Evolutionary conservation across 2,888 invertebrate genomes (phyloP).

Genomic region (Chironomus tentans): DNA sequence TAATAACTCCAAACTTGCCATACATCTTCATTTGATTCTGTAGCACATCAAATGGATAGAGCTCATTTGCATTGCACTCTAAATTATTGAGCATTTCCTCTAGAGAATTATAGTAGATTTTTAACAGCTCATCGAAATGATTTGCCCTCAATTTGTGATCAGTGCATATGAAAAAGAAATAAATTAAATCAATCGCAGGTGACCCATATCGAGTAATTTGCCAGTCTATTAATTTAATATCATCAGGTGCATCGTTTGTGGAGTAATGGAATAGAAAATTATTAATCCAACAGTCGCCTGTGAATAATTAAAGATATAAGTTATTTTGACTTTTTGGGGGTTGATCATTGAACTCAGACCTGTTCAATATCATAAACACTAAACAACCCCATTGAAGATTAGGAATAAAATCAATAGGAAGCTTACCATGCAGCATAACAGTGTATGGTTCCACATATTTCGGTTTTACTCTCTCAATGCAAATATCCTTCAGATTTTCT

Average conservation of each 20-base stretch:
- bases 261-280: constrained; percentile 14
- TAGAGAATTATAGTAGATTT: constrained; percentile 28
- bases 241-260: constrained; percentile 18
- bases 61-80: constrained; percentile 25
- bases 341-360: too few relatives aligned
- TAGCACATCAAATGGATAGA: constrained; percentile 28
- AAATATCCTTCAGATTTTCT: too few relatives aligned
- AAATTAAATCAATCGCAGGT: constrained; percentile 28
- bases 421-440: not conserved
- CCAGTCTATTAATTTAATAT: constrained; percentile 28
- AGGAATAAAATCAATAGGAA: too few relatives aligned
- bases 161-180: constrained; percentile 28
- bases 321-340: too few relatives aligned
- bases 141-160: constrained; percentile 26
- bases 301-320: too few relatives aligned
- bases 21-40: constrained; percentile 26
- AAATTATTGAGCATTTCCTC: constrained; percentile 27
- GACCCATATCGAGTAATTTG: constrained; percentile 28
- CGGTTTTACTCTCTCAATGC: too few relatives aligned
- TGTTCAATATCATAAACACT: too few relatives aligned
- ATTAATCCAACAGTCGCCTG: constrained; percentile 17
- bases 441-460: not conserved
- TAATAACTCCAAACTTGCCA: constrained; percentile 27
- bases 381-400: too few relatives aligned
- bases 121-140: constrained; percentile 28